Evolutionary conservation across 30 jellyfish, hydroid and myxozoan species (phyloP), one percentile per base, ranked within the genome.

Genomic region (Sanderia malayensis): DNA sequence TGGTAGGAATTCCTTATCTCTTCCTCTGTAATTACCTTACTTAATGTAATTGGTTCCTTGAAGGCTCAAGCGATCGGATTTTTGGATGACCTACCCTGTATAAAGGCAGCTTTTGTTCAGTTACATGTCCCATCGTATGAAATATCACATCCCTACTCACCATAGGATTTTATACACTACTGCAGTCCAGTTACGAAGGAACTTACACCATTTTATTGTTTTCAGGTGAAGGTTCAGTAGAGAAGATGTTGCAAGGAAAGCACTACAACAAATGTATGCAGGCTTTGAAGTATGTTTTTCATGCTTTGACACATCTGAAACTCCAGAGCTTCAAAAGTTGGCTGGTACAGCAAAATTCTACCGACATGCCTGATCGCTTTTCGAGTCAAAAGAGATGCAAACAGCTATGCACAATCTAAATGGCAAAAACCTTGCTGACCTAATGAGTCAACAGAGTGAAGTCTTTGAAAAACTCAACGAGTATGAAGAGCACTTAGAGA

Each of bases 221-320:
- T 29, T 31, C 67, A 65, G 76, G 91, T 2, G 63, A 66, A 55
- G 80, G 64, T 4, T 58, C 86, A 24, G 83, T 67, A 28, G 91
- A 79, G 25, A 52, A 29, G 19, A 76, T 79, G 1, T 23, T 79
- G 45, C 46, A 47, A 27, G 91, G 91, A 34, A 47, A 79, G 58
- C 84, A 64, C 58, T 64, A 79, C 76, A 79, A 67, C 77, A 47
- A 67, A 18, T 74, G 76, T 11, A 64, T 67, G 34, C 63, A 63
- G 65, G 76, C 33, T 32, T 31, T 52, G 63, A 58, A 73, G 76
- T 53, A 79, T 37, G 83, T 79, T 46, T 79, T 31, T 71, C 76
- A 79, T 55, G 91, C 91, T 26, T 65, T 79, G 32, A 46, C 53
- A 31, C 75, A 76, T 21, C 37, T 79, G 69, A 64, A 64, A 46